Percentiles rank a stretch among this genome's conserved stretches.
Conservation (phyloP, 2,888 invertebrate species). For the Nomada lathburiana region DNA sequence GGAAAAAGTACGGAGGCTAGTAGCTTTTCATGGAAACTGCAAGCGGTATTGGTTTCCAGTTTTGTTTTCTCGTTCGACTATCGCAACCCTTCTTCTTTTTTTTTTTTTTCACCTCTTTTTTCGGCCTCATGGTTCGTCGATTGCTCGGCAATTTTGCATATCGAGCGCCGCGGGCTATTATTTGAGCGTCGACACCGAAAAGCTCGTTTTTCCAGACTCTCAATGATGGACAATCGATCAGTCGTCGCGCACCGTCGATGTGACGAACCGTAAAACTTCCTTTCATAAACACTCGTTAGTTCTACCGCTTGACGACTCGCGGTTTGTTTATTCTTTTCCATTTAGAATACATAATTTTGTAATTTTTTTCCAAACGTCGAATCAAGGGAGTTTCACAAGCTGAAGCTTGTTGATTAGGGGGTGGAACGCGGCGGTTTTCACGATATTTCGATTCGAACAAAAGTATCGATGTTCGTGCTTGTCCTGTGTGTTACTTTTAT, state of each 20-base stretch:
- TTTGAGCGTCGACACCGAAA: constrained; percentile 53
- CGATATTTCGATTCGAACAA: too few relatives aligned
- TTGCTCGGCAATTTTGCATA: constrained; percentile 58
- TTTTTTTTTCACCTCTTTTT: background rate
- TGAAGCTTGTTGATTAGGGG: too few relatives aligned
- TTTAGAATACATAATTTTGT: too few relatives aligned
- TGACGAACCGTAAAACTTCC: constrained; percentile 46
- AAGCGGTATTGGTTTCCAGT: background rate
- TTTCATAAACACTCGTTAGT: constrained; percentile 37
- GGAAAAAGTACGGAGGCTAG: background rate
- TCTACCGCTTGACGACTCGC: background rate
- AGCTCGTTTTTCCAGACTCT: constrained; percentile 39
- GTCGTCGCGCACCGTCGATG: constrained; percentile 20
- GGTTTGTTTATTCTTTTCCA: background rate
- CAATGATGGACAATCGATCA: constrained; percentile 55
- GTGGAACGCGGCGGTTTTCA: too few relatives aligned
- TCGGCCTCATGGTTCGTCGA: constrained; percentile 32
- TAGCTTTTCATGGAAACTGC: background rate
- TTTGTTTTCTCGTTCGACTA: constrained; percentile 11
- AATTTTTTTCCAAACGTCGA: too few relatives aligned
- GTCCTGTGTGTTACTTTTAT: too few relatives aligned
- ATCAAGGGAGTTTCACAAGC: too few relatives aligned
- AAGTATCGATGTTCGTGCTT: too few relatives aligned
- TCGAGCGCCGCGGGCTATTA: constrained; percentile 42
- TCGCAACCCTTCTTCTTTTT: background rate